Base-by-base conservation (phyloP, 2,113 vertebrate genomes). In the Ictalurus punctatus region DNA sequence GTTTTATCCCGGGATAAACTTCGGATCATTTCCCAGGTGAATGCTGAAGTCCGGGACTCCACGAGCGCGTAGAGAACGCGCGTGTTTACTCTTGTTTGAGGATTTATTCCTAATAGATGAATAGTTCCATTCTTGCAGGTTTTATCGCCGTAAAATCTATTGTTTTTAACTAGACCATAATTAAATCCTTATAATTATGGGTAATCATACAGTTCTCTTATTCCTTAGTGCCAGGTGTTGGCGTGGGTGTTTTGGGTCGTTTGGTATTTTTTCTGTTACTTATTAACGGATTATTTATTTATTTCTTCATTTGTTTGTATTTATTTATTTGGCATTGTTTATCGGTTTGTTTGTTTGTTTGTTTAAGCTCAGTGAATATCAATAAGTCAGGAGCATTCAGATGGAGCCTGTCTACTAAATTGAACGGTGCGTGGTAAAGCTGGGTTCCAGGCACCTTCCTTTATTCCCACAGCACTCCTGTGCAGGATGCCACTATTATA, bases 11-110 rank as follows among this genome's bases (percentile, higher is more conserved):
- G 30, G 63, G 59, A 88, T 82, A 88, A 88, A 88, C 86, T 88
- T 88, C 63, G 65, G 86, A 83, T 88, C 44, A 88, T 88, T 73
- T n/a, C 44, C 13, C 78, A 88, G 86, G 86, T 88, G 86, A 81
- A 87, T 87, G 37, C 76, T 80, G 86, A 34, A 30, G 48, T 56
- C 61, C 58, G 61, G 48, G 44, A 40, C 78, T n/a, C 21, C 63
- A 44, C 1, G 30, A 52, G 56, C 30, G 1, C 23, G 19, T 27
- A 69, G 27, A 69, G 61, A 48, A 30, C 16, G 12, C 3, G 9
- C 74, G 27, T 78, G 6, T 37, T 52, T 1, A 40, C 71, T 19
- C 71, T 9, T 44, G 19, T 40, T 44, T 76, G 23, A 1, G 76
- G 13, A 79, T 79, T 79, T 54, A 4, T 25, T 54, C 1, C 37